These are phyloP conservation scores for Drosophila lowei DNA, from an alignment of 1,140 invertebrate genomes.

Conservation along the genomic window DNA sequence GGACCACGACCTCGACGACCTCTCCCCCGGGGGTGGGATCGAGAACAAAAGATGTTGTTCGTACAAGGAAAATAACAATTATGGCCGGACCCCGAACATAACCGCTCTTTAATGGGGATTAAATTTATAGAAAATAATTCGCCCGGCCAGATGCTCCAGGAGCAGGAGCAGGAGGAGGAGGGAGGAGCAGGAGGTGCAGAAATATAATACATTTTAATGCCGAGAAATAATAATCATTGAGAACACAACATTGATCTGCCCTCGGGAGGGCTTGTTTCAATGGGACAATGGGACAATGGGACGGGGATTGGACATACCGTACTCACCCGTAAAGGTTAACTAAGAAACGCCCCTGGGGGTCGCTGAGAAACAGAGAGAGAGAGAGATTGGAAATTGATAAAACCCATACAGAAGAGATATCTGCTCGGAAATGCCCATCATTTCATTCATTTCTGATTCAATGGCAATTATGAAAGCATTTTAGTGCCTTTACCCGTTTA, in stretches of 20 bases:
- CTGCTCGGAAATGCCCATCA: no score
- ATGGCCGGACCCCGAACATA: constrained; percentile 38
- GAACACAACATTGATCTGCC: background rate
- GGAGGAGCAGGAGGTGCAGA: background rate
- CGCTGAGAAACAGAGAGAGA: no score
- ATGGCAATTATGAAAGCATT: no score
- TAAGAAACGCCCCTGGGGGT: no score
- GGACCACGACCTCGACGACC: background rate
- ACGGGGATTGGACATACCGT: no score
- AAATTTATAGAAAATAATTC: constrained; percentile 43
- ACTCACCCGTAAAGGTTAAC: no score
- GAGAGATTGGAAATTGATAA: no score
- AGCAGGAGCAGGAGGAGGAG: background rate
- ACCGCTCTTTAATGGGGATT: constrained; percentile 51
- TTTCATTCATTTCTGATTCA: no score
- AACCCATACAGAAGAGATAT: no score
- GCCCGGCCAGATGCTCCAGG: constrained; percentile 18
- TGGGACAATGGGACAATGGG: background rate
- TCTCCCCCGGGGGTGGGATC: constrained; percentile 14
- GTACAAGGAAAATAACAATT: constrained; percentile 55
- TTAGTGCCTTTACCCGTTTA: no score
- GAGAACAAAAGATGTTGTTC: constrained; percentile 51
- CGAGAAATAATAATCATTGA: constrained; percentile 18
- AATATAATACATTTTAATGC: constrained; percentile 22
- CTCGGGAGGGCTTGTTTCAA: background rate